Evolutionary conservation across 2,113 vertebrate genomes (phyloP).

Genomic region (Poeciliopsis prolifica): DNA sequence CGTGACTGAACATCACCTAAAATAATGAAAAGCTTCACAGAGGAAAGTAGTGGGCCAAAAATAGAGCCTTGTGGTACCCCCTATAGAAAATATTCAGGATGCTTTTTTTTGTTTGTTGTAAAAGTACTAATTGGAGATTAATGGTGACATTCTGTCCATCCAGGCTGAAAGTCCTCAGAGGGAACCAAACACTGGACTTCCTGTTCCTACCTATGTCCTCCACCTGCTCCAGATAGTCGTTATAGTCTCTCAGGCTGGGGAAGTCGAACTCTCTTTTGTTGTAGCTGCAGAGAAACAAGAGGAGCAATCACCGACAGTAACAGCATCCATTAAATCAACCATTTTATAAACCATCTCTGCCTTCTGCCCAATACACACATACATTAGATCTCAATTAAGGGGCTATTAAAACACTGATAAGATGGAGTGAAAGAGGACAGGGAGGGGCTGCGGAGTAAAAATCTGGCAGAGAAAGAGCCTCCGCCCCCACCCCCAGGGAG

Average conservation of each 20-base stretch:
- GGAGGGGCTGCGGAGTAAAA: slow-evolving; percentile 73
- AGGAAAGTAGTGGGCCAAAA: too few relatives aligned
- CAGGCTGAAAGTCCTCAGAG: slow-evolving; percentile 16
- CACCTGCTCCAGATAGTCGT: slow-evolving; percentile 95
- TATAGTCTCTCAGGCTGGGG: slow-evolving; percentile 88
- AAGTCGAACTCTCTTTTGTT: slow-evolving; percentile 98
- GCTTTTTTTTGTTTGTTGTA: neutral
- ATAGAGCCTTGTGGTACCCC: too few relatives aligned
- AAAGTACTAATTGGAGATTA: neutral
- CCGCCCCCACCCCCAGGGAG: slow-evolving; percentile 58
- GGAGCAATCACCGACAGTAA: slow-evolving; percentile 60
- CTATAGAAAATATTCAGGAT: too few relatives aligned
- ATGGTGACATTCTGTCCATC: slow-evolving; percentile 3
- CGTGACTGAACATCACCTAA: too few relatives aligned
- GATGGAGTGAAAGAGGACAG: slow-evolving; percentile 48
- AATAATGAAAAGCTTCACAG: too few relatives aligned
- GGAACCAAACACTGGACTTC: slow-evolving; percentile 35
- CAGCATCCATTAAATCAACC: slow-evolving; percentile 69
- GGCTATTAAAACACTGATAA: slow-evolving; percentile 70
- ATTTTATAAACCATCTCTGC: slow-evolving; percentile 67
- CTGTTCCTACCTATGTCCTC: slow-evolving; percentile 92
- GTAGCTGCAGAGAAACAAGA: slow-evolving; percentile 84
- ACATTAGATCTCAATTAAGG: slow-evolving; percentile 76
- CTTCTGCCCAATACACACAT: slow-evolving; percentile 65
- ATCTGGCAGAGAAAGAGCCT: slow-evolving; percentile 75